Evolutionary conservation across 1,140 invertebrate genomes (phyloP).

Genomic region (Goniozus legneri): DNA sequence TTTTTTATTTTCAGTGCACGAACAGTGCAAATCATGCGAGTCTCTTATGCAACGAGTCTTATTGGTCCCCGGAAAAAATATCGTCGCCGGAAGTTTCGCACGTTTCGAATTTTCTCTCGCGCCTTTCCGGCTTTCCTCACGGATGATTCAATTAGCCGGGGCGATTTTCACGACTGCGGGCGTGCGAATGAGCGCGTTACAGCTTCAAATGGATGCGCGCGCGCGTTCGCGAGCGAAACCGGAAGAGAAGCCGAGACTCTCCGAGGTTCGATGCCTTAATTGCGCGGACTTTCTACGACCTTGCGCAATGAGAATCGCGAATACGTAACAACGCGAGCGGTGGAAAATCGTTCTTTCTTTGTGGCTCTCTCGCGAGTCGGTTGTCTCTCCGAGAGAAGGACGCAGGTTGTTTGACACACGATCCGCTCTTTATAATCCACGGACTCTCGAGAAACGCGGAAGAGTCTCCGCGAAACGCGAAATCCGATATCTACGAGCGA

Average conservation of each 20-base stretch:
- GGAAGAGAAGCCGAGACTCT: not conserved
- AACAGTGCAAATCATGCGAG: no score
- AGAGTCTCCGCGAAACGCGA: no score
- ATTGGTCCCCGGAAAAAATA: no score
- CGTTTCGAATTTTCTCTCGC: not conserved
- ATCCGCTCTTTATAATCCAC: no score
- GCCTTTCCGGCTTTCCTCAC: not conserved
- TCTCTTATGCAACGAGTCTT: no score
- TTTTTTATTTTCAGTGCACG: no score
- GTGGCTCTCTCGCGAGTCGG: not conserved
- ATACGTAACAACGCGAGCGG: not conserved
- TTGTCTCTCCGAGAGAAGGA: no score
- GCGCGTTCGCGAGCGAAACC: not conserved
- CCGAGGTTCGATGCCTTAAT: not conserved
- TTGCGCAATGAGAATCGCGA: not conserved
- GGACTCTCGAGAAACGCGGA: no score
- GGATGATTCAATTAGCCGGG: not conserved
- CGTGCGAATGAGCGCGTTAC: not conserved
- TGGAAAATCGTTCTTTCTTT: not conserved
- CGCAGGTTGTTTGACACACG: no score
- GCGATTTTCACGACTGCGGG: not conserved
- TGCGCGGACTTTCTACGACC: slow-evolving; percentile 10
- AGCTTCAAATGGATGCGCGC: not conserved
- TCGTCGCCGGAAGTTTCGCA: no score
- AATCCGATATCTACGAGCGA: no score